These are phyloP conservation scores for Nymphalis urticae DNA, from an alignment of 2,888 invertebrate species.

Conservation along the genomic window DNA sequence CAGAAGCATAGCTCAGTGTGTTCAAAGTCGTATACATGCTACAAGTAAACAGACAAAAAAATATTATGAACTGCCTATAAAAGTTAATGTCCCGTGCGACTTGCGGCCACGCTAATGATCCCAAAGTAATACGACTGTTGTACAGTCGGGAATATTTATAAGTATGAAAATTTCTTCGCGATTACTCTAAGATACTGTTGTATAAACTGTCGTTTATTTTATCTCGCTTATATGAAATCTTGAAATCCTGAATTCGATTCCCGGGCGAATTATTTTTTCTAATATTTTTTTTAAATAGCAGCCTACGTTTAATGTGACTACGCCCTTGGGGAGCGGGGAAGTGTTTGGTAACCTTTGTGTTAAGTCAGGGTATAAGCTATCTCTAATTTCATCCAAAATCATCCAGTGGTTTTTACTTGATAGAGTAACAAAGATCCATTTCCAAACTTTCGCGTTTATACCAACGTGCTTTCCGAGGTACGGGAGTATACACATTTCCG, in stretches of 20 bases:
- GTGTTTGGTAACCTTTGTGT: too few species aligned
- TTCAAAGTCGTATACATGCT: neutral
- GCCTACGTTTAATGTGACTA: too few species aligned
- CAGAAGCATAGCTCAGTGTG: neutral
- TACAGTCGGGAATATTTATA: conserved; percentile 4
- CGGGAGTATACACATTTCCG: too few species aligned
- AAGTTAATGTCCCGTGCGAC: conserved; percentile 49
- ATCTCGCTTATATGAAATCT: neutral
- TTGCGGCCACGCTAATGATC: conserved; percentile 37
- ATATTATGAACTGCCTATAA: conserved; percentile 46
- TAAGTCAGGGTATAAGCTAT: too few species aligned
- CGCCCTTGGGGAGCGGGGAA: too few species aligned
- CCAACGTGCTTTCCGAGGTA: too few species aligned
- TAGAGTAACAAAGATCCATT: too few species aligned
- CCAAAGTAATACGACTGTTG: conserved; percentile 1
- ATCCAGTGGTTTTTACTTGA: too few species aligned
- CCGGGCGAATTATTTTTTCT: too few species aligned
- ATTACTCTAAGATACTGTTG: neutral
- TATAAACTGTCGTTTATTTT: neutral
- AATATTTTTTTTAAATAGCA: too few species aligned
- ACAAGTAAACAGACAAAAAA: conserved; percentile 48
- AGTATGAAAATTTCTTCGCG: neutral
- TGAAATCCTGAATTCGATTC: neutral
- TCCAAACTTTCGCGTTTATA: too few species aligned
- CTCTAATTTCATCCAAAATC: too few species aligned